Conservation (phyloP, 2,888 invertebrate genomes). For the Ashinkailepas kermadecensis region DNA sequence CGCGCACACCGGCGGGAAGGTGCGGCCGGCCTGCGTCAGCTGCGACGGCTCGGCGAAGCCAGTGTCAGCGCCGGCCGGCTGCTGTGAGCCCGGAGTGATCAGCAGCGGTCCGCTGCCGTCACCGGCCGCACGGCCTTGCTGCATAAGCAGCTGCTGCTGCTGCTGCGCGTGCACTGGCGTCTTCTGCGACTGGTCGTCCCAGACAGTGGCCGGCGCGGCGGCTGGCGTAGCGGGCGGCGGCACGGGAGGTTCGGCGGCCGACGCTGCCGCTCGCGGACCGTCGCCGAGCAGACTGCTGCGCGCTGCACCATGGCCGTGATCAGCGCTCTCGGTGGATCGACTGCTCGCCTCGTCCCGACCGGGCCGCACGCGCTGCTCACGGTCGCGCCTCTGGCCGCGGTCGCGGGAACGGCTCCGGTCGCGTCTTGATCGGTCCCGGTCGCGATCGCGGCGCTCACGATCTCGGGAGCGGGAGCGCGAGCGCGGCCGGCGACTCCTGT, state of each 20-base stretch:
- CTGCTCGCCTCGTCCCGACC: background rate
- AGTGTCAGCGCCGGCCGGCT: too few relatives aligned
- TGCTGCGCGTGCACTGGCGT: constrained; percentile 24
- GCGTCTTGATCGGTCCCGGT: constrained; percentile 38
- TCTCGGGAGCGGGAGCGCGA: constrained; percentile 51
- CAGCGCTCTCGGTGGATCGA: too few relatives aligned
- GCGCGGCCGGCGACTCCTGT: constrained; percentile 28
- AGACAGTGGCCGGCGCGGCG: background rate
- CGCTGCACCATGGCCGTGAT: too few relatives aligned
- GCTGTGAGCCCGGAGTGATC: too few relatives aligned
- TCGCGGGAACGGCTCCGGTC: constrained; percentile 51
- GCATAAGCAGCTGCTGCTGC: background rate
- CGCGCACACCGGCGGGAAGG: too few relatives aligned
- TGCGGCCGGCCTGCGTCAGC: too few relatives aligned
- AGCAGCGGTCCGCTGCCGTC: background rate
- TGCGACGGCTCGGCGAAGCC: too few relatives aligned
- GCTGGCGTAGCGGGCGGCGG: too few relatives aligned
- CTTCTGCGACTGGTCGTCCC: background rate
- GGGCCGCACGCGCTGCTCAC: background rate
- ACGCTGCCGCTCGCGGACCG: background rate
- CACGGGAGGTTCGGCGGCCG: too few relatives aligned
- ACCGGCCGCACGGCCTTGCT: background rate
- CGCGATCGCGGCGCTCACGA: constrained; percentile 39
- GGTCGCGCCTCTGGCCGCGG: constrained; percentile 35
- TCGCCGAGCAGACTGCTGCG: constrained; percentile 15